A percentile compares a stretch with the other conserved stretches of the same genome.
Evolutionary conservation across 2,797 vertebrate species (phyloP).

Genomic region (Lacerta viridis): DNA sequence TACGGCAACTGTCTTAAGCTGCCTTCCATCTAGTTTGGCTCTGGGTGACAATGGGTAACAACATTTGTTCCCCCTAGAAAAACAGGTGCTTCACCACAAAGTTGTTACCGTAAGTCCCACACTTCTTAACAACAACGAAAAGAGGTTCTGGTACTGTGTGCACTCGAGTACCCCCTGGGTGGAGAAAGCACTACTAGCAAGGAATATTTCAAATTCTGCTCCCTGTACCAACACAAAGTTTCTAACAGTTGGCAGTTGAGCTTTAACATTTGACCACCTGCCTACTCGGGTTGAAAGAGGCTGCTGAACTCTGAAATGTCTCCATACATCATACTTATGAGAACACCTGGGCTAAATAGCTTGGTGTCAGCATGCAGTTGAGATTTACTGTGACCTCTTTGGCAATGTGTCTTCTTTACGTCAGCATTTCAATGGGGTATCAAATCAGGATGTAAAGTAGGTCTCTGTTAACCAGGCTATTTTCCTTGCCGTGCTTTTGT

Average conservation of each 20-base stretch:
- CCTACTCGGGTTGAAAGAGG: background rate
- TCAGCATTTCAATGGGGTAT: slow-evolving; percentile 23
- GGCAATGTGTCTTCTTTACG: background rate
- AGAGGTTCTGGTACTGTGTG: too few relatives aligned
- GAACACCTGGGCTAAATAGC: slow-evolving; percentile 29
- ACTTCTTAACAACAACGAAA: too few relatives aligned
- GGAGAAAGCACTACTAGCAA: background rate
- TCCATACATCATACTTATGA: background rate
- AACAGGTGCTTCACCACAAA: too few relatives aligned
- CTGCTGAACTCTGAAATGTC: slow-evolving; percentile 20
- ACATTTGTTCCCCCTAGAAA: too few relatives aligned
- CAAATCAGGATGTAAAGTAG: slow-evolving; percentile 27
- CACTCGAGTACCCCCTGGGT: too few relatives aligned
- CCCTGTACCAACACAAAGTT: accelerated
- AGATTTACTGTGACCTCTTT: slow-evolving; percentile 23
- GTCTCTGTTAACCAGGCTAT: background rate
- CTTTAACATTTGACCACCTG: slow-evolving; percentile 8
- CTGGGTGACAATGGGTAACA: background rate
- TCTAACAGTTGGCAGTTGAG: background rate
- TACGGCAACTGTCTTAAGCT: background rate
- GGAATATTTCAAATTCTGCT: background rate
- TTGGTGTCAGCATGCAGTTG: background rate
- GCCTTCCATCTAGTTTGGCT: background rate
- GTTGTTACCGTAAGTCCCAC: too few relatives aligned
- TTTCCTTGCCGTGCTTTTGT: background rate